phyloP scores from a whole-genome alignment of 2,888 invertebrate species.

The Agonopterix alstromeriana region DNA sequence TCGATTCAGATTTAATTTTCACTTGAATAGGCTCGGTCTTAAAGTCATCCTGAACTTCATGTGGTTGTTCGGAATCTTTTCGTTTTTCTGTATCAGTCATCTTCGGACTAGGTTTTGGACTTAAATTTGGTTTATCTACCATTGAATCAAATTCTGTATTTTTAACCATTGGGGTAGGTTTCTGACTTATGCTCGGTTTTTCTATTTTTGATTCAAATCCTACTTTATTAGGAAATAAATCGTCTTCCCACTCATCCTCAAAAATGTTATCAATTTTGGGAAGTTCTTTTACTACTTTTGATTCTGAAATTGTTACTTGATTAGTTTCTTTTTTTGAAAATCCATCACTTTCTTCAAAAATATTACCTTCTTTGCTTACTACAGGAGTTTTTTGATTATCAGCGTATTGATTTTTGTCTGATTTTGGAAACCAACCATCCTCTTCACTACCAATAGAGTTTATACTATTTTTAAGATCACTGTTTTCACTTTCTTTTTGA shows the following conservation, averaged over 20 bases:
- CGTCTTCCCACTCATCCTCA: neutral
- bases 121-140: no score
- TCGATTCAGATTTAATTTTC: no score
- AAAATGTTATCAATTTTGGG: neutral
- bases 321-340: neutral
- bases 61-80: no score
- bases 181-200: neutral
- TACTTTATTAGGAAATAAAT: neutral
- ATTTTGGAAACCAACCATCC: slow-evolving; percentile 11
- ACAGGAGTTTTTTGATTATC: neutral
- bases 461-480: neutral
- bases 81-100: no score
- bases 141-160: no score
- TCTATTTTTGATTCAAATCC: neutral
- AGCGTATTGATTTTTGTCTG: neutral
- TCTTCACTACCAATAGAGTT: slow-evolving; percentile 3
- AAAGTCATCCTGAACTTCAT: no score
- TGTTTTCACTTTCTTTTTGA: neutral
- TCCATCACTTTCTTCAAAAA: neutral
- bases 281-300: neutral
- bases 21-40: no score
- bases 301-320: neutral
- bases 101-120: no score
- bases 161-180: neutral
- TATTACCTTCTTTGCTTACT: no score